Percentiles rank a stretch among this genome's conserved stretches.
phyloP scores from a whole-genome alignment of 23 tunicate genomes.

The Phallusia fumigata region DNA sequence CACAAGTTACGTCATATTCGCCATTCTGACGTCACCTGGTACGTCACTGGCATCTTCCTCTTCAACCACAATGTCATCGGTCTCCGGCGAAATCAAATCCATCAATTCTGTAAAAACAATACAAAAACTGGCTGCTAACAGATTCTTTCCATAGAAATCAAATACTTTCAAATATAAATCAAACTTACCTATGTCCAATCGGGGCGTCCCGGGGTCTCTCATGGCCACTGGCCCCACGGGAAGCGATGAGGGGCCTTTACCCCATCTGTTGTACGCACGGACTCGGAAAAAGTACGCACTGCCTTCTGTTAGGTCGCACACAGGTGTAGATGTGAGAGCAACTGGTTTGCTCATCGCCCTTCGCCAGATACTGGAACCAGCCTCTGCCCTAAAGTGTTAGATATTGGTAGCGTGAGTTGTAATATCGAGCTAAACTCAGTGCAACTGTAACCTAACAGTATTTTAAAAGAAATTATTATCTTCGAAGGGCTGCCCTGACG shows the following conservation, averaged over 20 bases:
- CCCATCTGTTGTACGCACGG: constrained; percentile 78
- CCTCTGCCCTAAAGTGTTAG: constrained; percentile 73
- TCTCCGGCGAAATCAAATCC: constrained; percentile 82
- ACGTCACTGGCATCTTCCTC: constrained; percentile 55
- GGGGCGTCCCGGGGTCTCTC: constrained; percentile 74
- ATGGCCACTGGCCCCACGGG: constrained; percentile 81
- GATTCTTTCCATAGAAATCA: too few relatives aligned
- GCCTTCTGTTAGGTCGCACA: constrained; percentile 52
- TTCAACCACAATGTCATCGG: constrained; percentile 73
- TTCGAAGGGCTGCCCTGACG: too few relatives aligned
- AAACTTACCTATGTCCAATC: constrained; percentile 38
- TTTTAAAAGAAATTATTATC: too few relatives aligned
- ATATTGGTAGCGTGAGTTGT: too few relatives aligned
- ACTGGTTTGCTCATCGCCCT: constrained; percentile 45
- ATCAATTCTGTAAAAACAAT: constrained; percentile 36
- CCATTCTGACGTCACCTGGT: constrained; percentile 42
- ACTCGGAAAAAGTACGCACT: constrained; percentile 78
- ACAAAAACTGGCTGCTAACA: neutral
- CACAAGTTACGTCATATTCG: too few relatives aligned
- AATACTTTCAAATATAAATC: neutral
- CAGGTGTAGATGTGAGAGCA: constrained; percentile 51
- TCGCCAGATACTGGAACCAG: constrained; percentile 77
- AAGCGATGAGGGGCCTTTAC: constrained; percentile 55
- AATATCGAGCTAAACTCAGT: too few relatives aligned
- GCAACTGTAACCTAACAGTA: too few relatives aligned